Evolutionary conservation across 2,113 vertebrate species (phyloP), one percentile per base, ranked within the genome.

Genomic region (Silurus meridionalis): DNA sequence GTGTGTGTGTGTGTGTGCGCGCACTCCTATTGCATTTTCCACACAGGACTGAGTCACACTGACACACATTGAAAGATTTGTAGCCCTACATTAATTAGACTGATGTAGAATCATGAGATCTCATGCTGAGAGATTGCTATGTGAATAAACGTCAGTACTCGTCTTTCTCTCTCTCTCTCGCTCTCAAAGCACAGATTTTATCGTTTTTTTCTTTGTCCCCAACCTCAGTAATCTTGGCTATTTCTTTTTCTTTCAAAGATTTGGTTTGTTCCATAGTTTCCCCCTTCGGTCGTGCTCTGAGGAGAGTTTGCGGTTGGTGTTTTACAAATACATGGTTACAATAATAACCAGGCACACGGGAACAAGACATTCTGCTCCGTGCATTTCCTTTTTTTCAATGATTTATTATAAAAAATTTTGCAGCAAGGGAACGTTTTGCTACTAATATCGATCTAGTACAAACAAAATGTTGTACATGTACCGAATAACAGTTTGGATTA

Each of bases 11-110:
- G 28, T 17, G 28, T 19, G 37, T 1, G 46, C 0, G 6, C 5
- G 1, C 60, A 2, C n/a, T 1, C 63, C 7, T 19, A 57, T 69
- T 71, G 63, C 63, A 46, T 53, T 25, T 77, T 69, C 10, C 7
- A 71, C 11, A 48, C 52, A 17, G n/a, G 50, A 78, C 50, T 53
- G 48, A 60, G 61, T 85, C 83, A 64, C 48, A 63, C 25, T 80
- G 75, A 85, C 63, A 55, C 75, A 57, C 63, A 48, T 52, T 53
- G 28, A 86, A 80, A 46, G 6, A 46, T 71, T 50, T 80, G 69
- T 25, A 77, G 71, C 46, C 64, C 10, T 46, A 37, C 57, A 19
- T 60, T 60, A 80, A 57, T 57, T 46, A 67, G 0, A 28, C 23
- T 4, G 17, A 63, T 77, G 8, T 58, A n/a, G 58, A 52, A 60